Percentiles rank a stretch among this genome's conserved stretches.
phyloP scores from a whole-genome alignment of 2,888 invertebrate species.

The Agrotis ipsilon region DNA sequence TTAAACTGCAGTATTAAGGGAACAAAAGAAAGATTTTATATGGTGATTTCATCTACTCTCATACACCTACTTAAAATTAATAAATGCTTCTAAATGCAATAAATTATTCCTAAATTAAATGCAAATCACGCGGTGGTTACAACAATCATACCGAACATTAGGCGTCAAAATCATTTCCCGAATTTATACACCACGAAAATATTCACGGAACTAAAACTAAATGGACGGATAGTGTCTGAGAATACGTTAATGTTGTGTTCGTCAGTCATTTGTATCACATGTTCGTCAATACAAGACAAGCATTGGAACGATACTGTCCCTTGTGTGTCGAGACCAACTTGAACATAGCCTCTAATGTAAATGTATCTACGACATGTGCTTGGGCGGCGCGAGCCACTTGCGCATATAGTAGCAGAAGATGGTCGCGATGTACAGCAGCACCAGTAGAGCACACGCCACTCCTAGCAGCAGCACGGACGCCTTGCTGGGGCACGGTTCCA shows the following conservation, averaged over 20 bases:
- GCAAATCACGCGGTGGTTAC: slow-evolving; percentile 88
- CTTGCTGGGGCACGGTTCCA: slow-evolving; percentile 97
- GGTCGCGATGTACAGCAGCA: slow-evolving; percentile 97
- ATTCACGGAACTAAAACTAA: slow-evolving; percentile 70
- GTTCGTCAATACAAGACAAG: slow-evolving; percentile 74
- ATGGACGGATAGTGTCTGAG: slow-evolving; percentile 75
- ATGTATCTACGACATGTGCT: slow-evolving; percentile 92
- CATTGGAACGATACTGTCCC: slow-evolving; percentile 62
- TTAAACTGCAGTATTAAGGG: slow-evolving; percentile 70
- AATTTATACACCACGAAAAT: slow-evolving; percentile 73
- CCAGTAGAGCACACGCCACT: slow-evolving; percentile 97
- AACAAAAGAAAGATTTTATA: slow-evolving; percentile 49
- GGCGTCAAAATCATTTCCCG: slow-evolving; percentile 69
- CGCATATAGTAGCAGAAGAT: slow-evolving; percentile 98
- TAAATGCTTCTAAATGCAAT: slow-evolving; percentile 88
- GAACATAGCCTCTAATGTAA: slow-evolving; percentile 49
- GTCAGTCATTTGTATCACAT: slow-evolving; percentile 88
- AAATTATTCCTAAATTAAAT: slow-evolving; percentile 85
- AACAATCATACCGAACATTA: slow-evolving; percentile 74
- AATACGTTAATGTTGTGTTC: slow-evolving; percentile 70
- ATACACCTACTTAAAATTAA: slow-evolving; percentile 67
- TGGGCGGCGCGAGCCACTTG: slow-evolving; percentile 96
- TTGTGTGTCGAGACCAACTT: slow-evolving; percentile 60
- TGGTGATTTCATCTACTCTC: slow-evolving; percentile 57
- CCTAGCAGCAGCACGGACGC: slow-evolving; percentile 97